phyloP scores from a whole-genome alignment of 2,113 vertebrate species.

The Istiophorus platypterus region DNA sequence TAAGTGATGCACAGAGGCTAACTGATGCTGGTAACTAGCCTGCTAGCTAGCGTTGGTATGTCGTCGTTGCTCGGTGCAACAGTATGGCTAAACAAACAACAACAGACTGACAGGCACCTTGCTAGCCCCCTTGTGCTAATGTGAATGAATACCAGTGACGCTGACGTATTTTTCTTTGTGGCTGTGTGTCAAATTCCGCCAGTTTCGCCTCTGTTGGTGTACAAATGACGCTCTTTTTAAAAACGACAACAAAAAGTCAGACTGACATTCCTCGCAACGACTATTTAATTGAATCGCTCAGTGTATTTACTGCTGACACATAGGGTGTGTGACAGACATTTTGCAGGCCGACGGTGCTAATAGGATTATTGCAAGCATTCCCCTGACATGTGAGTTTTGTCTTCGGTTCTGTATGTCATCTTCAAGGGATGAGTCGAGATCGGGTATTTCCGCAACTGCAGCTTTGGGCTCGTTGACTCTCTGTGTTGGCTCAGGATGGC shows the following conservation, averaged over 20 bases:
- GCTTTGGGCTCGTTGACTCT: slow-evolving; percentile 90
- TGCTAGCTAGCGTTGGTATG: slow-evolving; percentile 69
- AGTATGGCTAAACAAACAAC: slow-evolving; percentile 71
- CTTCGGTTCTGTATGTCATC: slow-evolving; percentile 11
- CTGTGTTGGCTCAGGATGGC: slow-evolving; percentile 91
- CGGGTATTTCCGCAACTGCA: slow-evolving; percentile 87
- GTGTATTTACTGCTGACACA: slow-evolving; percentile 57
- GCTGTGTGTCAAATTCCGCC: neutral
- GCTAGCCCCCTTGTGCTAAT: slow-evolving; percentile 1
- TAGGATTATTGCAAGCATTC: neutral
- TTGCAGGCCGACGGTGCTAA: slow-evolving; percentile 14
- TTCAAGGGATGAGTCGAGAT: slow-evolving; percentile 89
- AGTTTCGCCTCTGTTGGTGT: neutral
- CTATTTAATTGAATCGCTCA: neutral
- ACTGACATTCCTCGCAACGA: neutral
- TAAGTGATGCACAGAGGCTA: slow-evolving; percentile 48
- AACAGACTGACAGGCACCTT: slow-evolving; percentile 44
- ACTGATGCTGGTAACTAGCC: slow-evolving; percentile 53
- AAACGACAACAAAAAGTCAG: neutral
- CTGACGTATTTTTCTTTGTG: neutral
- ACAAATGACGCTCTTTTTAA: neutral
- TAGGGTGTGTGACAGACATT: slow-evolving; percentile 35
- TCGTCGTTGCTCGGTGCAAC: slow-evolving; percentile 76
- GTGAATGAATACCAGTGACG: neutral
- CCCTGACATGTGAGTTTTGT: neutral